These are phyloP conservation scores for Diaphora mendica DNA, from an alignment of 2,888 invertebrate species.

Conservation along the genomic window DNA sequence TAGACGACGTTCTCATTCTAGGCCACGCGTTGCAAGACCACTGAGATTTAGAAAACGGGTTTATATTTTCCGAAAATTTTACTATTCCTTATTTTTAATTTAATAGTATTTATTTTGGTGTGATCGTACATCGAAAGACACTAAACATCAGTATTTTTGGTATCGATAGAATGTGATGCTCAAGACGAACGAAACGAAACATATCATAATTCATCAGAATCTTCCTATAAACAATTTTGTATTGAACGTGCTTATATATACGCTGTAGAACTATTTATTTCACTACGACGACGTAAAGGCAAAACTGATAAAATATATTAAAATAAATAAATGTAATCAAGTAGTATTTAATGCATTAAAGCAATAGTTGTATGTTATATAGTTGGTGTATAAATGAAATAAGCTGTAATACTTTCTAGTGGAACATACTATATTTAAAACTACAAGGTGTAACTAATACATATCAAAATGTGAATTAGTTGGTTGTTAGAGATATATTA, in stretches of 20 bases:
- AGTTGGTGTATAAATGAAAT: conserved; percentile 65
- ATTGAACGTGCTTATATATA: conserved; percentile 41
- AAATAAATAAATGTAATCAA: conserved; percentile 30
- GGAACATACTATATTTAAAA: conserved; percentile 44
- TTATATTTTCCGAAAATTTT: conserved; percentile 66
- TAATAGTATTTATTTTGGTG: conserved; percentile 31
- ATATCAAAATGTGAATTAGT: conserved; percentile 78
- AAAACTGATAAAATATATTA: conserved; percentile 41
- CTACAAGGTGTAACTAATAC: conserved; percentile 69
- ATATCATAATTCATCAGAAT: conserved; percentile 53
- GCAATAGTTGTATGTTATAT: conserved; percentile 65
- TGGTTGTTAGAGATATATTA: conserved; percentile 65
- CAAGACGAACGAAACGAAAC: conserved; percentile 54
- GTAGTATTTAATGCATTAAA: conserved; percentile 51
- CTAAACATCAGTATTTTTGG: conserved; percentile 56
- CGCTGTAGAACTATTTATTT: conserved; percentile 24
- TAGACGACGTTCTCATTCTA: conserved; percentile 13
- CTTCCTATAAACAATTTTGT: conserved; percentile 66
- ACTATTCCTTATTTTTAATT: conserved; percentile 48
- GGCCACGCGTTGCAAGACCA: conserved; percentile 17
- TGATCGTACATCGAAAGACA: conserved; percentile 63
- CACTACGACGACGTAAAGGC: conserved; percentile 35
- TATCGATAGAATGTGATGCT: conserved; percentile 59
- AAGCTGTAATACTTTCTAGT: conserved; percentile 69
- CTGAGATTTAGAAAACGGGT: conserved; percentile 35